Evolutionary conservation across 2,797 vertebrate species (phyloP).

Genomic region (Crotalus adamanteus): DNA sequence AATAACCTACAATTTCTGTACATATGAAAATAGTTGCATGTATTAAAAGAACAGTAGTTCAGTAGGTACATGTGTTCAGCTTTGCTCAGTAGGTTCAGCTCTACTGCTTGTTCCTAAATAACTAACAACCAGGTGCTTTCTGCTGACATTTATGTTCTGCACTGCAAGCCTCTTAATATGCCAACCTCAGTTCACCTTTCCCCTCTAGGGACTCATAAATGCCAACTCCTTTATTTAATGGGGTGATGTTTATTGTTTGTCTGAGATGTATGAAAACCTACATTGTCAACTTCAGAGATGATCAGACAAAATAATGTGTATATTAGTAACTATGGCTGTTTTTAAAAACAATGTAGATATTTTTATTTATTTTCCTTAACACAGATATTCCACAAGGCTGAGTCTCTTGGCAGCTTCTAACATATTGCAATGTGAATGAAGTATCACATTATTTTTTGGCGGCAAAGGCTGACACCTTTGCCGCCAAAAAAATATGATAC

Average conservation of each 20-base stretch:
- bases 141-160: not conserved
- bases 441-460: conserved; percentile 3
- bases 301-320: not conserved
- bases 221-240: not conserved
- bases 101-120: not conserved
- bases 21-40: not conserved
- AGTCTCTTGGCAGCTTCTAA: not conserved
- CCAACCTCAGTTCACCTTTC: conserved; percentile 1
- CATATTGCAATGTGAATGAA: not conserved
- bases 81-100: not conserved
- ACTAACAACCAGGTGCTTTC: not conserved
- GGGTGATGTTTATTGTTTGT: not conserved
- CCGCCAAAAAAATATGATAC: not conserved
- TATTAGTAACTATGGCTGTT: not conserved
- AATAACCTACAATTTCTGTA: not conserved
- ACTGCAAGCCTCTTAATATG: not conserved
- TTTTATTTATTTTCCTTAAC: not conserved
- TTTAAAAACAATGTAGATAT: not conserved
- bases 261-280: not conserved
- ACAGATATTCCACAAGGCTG: not conserved
- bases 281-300: not conserved
- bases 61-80: not conserved
- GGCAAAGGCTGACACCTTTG: not conserved
- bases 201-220: not conserved
- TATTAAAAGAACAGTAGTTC: not conserved